phyloP scores from a whole-genome alignment of 1,140 invertebrate genomes.

The Eupristina koningsbergeri region DNA sequence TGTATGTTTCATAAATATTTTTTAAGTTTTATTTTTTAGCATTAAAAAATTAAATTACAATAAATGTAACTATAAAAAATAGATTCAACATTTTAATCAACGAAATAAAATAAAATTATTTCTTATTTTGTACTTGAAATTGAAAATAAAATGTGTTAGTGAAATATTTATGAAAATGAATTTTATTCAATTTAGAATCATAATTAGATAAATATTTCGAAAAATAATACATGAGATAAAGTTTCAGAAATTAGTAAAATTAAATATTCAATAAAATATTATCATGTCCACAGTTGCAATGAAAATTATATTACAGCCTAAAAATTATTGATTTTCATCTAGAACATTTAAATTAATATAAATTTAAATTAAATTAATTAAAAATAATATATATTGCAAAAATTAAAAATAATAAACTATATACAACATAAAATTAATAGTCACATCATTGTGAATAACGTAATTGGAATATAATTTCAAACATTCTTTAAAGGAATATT shows the following conservation, averaged over 20 bases:
- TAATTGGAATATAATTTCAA: not conserved
- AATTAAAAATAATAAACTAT: not conserved
- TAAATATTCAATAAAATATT: not conserved
- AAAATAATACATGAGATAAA: not conserved
- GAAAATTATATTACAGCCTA: not conserved
- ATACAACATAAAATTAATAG: too few species aligned
- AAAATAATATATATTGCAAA: not conserved
- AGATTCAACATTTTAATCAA: not conserved
- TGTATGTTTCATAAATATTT: too few species aligned
- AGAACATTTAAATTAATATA: not conserved
- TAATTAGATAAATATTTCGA: too few species aligned
- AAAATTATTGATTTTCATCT: too few species aligned
- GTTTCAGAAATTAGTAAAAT: not conserved
- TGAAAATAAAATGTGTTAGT: not conserved
- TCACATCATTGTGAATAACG: too few species aligned
- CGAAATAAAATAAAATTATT: not conserved
- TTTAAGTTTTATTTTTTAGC: too few species aligned
- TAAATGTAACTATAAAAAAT: not conserved
- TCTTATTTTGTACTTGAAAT: not conserved
- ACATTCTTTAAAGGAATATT: not conserved
- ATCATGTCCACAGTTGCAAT: not conserved
- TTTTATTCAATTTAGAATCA: too few species aligned
- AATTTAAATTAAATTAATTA: not conserved
- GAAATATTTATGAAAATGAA: not conserved
- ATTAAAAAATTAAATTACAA: too few species aligned